Percentiles rank a stretch among this genome's conserved stretches.
These are phyloP conservation scores for Drosophila affinis DNA, from an alignment of 2,888 invertebrate genomes.

Conservation along the genomic window DNA sequence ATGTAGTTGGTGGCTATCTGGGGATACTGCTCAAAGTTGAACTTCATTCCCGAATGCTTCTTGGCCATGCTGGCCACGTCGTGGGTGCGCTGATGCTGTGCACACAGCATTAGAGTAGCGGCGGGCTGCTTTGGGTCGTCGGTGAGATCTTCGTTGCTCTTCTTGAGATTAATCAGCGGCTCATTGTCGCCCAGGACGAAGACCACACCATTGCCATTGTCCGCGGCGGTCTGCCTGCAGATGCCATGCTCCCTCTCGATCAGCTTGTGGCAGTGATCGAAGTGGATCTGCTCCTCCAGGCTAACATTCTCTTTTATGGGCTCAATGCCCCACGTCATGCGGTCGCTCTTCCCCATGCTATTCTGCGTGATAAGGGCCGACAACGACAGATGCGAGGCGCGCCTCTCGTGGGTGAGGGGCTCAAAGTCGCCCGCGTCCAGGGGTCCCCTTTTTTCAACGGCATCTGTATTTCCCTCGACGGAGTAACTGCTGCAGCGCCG, in stretches of 20 bases:
- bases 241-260: constrained; percentile 77
- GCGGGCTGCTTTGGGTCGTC: constrained; percentile 33
- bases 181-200: constrained; percentile 90
- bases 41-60: constrained; percentile 88
- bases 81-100: constrained; percentile 79
- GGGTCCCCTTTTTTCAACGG: not conserved
- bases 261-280: constrained; percentile 76
- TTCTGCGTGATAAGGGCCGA: constrained; percentile 83
- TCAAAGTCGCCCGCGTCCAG: constrained; percentile 37
- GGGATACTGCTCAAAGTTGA: constrained; percentile 89
- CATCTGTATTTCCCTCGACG: constrained; percentile 49
- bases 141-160: constrained; percentile 82
- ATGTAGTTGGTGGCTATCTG: constrained; percentile 90
- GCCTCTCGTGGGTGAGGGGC: constrained; percentile 56
- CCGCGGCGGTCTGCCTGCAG: constrained; percentile 50
- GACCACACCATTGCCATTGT: constrained; percentile 84
- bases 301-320: constrained; percentile 81
- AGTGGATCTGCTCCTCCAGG: constrained; percentile 81
- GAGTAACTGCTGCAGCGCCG: constrained; percentile 73
- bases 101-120: constrained; percentile 62
- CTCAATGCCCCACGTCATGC: constrained; percentile 83
- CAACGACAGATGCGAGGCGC: constrained; percentile 77
- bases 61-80: constrained; percentile 56
- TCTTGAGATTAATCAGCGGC: constrained; percentile 87
- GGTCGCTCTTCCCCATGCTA: constrained; percentile 82